Base-by-base conservation (phyloP, 2,888 invertebrate species). In the Drosophila mercatorum region DNA sequence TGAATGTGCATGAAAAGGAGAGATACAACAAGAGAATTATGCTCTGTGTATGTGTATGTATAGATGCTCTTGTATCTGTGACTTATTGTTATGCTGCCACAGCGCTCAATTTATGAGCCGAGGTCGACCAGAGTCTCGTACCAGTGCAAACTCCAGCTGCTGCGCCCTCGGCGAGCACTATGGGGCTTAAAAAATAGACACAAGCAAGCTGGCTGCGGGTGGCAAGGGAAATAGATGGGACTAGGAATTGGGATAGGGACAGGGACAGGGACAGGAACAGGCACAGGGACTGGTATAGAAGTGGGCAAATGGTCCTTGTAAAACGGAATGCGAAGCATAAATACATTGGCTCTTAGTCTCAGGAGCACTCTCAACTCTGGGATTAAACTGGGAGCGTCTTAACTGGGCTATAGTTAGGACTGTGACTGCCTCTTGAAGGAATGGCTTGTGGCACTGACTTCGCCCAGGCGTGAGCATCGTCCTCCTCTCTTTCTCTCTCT, bases 31-130 rank as follows among this genome's bases (percentile, higher is more conserved):
- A 26, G 31, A 41, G 64, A 31, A 34, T 17, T 61, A 36, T 65
- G 57, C 47, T 66, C 7, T 46, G 44, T 69, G 53, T 80, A 47
- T 53, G 44, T 52, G 14, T 43, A 5, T 46, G 2, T 49, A 31
- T 49, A n/a, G 10, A 31, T n/a, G 34, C 58, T 57, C 31, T 36
- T 62, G 77, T 73, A 49, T 70, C 78, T 79, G 68, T 80, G 80
- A 87, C 85, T 88, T 89, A 90, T 88, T 89, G 90, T 88, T 90
- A 89, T 90, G 86, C 87, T 78, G 83, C 75, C 80, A 85, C 81
- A 83, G 88, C 78, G 71, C 78, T 74, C 80, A 90, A 89, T 88
- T 88, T 90, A 88, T 90, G 88, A 83, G 80, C 78, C 71, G 77
- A 78, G 83, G 77, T 85, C 80, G 85, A 60, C 43, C 64, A 65